Conservation (phyloP, 2,888 invertebrate species). For the Eumerus sabulonum region DNA sequence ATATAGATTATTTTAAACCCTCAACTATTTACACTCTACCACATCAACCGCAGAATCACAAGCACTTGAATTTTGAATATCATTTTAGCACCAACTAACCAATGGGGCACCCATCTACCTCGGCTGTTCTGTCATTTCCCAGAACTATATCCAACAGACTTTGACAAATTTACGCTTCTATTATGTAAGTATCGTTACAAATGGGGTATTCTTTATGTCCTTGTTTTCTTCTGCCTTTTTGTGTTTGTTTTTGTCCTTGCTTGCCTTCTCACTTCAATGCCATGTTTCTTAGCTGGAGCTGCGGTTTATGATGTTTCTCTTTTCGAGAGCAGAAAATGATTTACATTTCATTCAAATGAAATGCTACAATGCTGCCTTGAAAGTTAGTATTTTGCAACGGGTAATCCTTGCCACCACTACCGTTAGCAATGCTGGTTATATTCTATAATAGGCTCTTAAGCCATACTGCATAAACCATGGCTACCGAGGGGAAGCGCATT, state of each 20-base stretch:
- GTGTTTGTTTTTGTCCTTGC: conserved; percentile 3
- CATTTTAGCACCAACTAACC: conserved; percentile 15
- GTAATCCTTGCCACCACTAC: conserved; percentile 44
- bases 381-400: not conserved
- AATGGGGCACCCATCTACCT: conserved; percentile 14
- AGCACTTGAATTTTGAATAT: conserved; percentile 63
- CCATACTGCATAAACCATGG: conserved; percentile 30
- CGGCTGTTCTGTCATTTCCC: conserved; percentile 7
- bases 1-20: conserved; percentile 48
- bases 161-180: conserved; percentile 63
- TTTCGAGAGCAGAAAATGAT: conserved; percentile 65
- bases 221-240: too few species aligned
- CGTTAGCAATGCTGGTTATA: conserved; percentile 35
- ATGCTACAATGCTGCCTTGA: conserved; percentile 28
- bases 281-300: conserved; percentile 38
- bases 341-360: conserved; percentile 67
- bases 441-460: conserved; percentile 42
- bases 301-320: conserved; percentile 64
- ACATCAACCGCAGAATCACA: conserved; percentile 64
- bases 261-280: not conserved
- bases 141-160: conserved; percentile 46
- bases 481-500: not conserved
- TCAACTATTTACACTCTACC: conserved; percentile 38
- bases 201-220: not conserved
- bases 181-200: conserved; percentile 46